Base-by-base conservation (phyloP, 2,797 vertebrate genomes). In the Sebastes taczanowskii region DNA sequence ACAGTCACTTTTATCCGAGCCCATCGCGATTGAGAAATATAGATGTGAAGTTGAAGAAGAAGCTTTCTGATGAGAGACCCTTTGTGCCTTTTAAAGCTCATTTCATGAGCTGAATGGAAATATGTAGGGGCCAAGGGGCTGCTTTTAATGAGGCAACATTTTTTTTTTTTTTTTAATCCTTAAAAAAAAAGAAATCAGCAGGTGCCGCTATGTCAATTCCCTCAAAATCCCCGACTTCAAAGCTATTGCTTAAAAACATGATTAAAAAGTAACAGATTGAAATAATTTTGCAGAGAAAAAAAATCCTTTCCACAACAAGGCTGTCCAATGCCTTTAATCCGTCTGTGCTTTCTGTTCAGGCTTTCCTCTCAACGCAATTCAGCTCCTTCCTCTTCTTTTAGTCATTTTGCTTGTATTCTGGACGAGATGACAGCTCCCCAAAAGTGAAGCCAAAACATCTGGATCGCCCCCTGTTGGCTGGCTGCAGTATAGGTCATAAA, bases 231-330 rank as follows among this genome's bases (percentile, higher is more conserved):
- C 18, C 10, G 9, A 83, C 87, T 88, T 91, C 88, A 92, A 92
- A 91, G 86, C 30, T 25, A 16, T 63, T 61, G 79, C 86, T 89
- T 74, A 52, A 86, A 86, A 84, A 63, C 64, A 9, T 79, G 69
- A 92, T 91, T 91, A 81, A 79, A 86, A 87, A 84, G 69, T 30
- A 86, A 74, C 67, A 71, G 73, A 84, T 77, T 82, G 74, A 81
- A 85, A 82, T 78, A 27, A 80, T 86, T 88, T 74, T 49, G 35
- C 1, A 27, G 30, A 20, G 20, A 64, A 60, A n/a, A 60, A 46
- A 67, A 42, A 34, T 61, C 22, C 11, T 58, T 74, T 70, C 22
- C 11, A 77, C 75, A 53, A 69, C 35, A 20, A 66, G 58, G 42
- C 81, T 77, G 70, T 74, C 58, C 49, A 67, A 82, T 27, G 42